phyloP scores from a whole-genome alignment of 2,797 vertebrate species.

The Pampus argenteus region DNA sequence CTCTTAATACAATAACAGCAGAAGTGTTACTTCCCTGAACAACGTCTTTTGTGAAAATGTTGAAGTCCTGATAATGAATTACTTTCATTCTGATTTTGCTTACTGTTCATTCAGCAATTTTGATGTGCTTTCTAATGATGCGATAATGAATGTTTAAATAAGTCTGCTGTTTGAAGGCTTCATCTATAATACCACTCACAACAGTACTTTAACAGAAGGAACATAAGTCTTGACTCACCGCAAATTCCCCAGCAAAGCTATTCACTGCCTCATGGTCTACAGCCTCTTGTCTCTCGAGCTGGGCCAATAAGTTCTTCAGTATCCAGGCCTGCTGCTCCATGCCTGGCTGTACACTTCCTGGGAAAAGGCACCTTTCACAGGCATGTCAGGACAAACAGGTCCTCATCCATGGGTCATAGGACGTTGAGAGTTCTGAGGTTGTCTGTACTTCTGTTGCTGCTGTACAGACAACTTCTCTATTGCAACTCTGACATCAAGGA shows the following conservation, averaged over 20 bases:
- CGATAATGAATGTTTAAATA: slow-evolving; percentile 6
- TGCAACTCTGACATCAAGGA: slow-evolving; percentile 68
- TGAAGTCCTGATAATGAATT: slow-evolving; percentile 1
- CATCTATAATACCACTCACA: not conserved
- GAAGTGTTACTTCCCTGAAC: slow-evolving; percentile 39
- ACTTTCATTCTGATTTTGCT: not conserved
- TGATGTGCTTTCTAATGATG: not conserved
- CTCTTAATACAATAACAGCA: not conserved
- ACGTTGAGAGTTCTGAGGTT: slow-evolving; percentile 15
- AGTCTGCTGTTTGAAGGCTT: not conserved
- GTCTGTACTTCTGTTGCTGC: slow-evolving; percentile 21
- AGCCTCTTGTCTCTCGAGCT: slow-evolving; percentile 83
- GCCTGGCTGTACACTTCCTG: slow-evolving; percentile 54
- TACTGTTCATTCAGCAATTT: not conserved
- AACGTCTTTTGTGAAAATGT: not conserved
- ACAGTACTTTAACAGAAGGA: slow-evolving; percentile 6
- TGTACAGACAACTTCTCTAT: slow-evolving; percentile 61
- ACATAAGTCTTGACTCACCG: slow-evolving; percentile 74
- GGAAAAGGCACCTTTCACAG: slow-evolving; percentile 57
- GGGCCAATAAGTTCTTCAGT: slow-evolving; percentile 86
- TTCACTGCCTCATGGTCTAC: slow-evolving; percentile 72
- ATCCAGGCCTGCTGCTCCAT: slow-evolving; percentile 89
- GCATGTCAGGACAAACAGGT: slow-evolving; percentile 72
- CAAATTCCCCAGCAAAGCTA: slow-evolving; percentile 82
- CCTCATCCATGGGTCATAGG: slow-evolving; percentile 44